Evolutionary conservation across 2,113 vertebrate species (phyloP), one percentile per base, ranked within the genome.

Genomic region (Oncorhynchus clarkii): DNA sequence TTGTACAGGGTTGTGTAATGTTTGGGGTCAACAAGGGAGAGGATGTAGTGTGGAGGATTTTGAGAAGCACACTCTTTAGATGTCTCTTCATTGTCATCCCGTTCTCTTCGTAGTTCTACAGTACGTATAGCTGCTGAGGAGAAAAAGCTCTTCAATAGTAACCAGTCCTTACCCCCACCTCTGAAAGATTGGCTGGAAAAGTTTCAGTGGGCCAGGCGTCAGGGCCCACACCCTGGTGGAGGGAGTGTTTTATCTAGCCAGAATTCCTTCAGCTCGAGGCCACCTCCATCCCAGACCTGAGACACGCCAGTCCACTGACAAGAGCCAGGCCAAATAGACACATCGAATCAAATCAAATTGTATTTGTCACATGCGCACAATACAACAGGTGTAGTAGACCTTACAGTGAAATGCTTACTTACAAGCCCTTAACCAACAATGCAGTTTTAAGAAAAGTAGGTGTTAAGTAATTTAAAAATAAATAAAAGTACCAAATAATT

Each of bases 181-280:
- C 34, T 80, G 69, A 34, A 69, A 66, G 71, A 27, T 7, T n/a
- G 57, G 0, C 73, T 2, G 71, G 80, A 20, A 39, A 85, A 82
- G 67, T 66, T 59, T 18, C 65, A 54, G n/a, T 14, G 20, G 31
- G 20, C 24, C 71, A 73, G 57, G 77, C 31, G 24, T 74, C 74
- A 78, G 45, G 34, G 39, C 39, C 39, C 39, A 45, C 39, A 45
- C 39, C 2, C 9, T 11, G 39, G 9, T 45, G 39, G 22, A 70
- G 65, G 34, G 83, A 84, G 80, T 78, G 64, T 76, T 87, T 91
- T 88, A 91, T 92, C 89, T 83, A 81, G 39, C 59, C 79, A 74
- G 79, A 87, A 90, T 91, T 87, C 88, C 74, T 91, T 81, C 75
- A 26, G 82, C 84, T 85, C 72, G 81, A 34, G 80, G 78, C 81